A percentile compares a stretch with the other conserved stretches of the same genome.
These are phyloP conservation scores for Orchesella flavescens DNA, from an alignment of 2,888 invertebrate genomes.

Conservation along the genomic window DNA sequence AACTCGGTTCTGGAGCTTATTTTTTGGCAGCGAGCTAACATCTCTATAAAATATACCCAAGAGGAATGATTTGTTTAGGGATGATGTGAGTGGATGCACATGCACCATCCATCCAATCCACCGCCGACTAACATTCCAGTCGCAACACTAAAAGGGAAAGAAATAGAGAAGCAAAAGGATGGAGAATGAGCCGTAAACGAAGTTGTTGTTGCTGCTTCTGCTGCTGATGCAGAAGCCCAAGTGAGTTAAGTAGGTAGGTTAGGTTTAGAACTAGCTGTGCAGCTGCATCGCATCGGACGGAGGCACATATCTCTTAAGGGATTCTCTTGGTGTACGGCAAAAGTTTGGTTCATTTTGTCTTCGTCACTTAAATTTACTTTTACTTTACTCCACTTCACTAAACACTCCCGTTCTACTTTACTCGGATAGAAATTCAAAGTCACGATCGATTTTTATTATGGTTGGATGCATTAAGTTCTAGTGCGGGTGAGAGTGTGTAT, in stretches of 20 bases:
- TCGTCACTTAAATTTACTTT: conserved; percentile 34
- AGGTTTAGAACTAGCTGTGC: not conserved
- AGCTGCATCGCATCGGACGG: conserved; percentile 8
- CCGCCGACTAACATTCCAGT: conserved; percentile 28
- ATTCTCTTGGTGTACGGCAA: not conserved
- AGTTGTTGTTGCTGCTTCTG: not conserved
- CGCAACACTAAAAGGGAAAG: too few relatives aligned
- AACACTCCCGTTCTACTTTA: conserved; percentile 28
- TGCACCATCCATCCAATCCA: conserved; percentile 37
- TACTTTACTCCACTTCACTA: conserved; percentile 43
- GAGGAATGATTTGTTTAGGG: conserved; percentile 52
- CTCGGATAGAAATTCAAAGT: conserved; percentile 49
- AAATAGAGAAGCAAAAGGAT: conserved; percentile 23
- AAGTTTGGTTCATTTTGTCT: conserved; percentile 32
- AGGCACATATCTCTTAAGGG: conserved; percentile 34
- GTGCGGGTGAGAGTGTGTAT: not conserved
- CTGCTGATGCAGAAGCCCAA: not conserved
- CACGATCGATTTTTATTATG: conserved; percentile 58
- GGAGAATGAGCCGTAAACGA: conserved; percentile 4
- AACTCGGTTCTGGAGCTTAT: conserved; percentile 12
- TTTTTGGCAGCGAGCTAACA: conserved; percentile 14
- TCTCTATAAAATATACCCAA: conserved; percentile 52
- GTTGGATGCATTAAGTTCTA: conserved; percentile 20
- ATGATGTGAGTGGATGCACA: conserved; percentile 47
- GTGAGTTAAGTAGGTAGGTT: not conserved